Evolutionary conservation across 2,113 vertebrate species (phyloP).

Genomic region (Hydrochoerus hydrochaeris): DNA sequence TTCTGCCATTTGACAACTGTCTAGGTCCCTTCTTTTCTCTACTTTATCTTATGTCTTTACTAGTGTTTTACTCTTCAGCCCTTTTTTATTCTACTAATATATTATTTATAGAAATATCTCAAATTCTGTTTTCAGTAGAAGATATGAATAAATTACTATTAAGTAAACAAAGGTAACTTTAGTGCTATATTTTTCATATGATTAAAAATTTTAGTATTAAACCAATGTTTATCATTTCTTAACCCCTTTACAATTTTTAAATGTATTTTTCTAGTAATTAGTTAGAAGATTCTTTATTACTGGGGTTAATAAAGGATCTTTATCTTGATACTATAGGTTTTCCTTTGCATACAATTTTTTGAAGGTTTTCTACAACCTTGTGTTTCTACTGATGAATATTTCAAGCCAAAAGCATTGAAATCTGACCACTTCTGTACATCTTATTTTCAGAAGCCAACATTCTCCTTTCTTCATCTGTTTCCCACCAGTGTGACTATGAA

Average conservation of each 20-base stretch:
- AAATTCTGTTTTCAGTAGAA: background rate
- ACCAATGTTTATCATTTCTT: background rate
- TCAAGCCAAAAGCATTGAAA: background rate
- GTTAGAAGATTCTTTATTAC: background rate
- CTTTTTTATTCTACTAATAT: background rate
- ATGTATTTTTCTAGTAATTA: slow-evolving; percentile 1
- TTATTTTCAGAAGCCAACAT: slow-evolving; percentile 13
- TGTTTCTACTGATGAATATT: background rate
- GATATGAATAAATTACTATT: background rate
- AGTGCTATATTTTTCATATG: background rate
- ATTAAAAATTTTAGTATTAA: background rate
- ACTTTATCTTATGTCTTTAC: background rate
- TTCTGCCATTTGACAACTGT: background rate
- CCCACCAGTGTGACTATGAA: background rate
- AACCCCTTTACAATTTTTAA: background rate
- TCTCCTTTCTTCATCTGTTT: background rate
- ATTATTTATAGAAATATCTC: background rate
- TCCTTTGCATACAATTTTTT: slow-evolving; percentile 3
- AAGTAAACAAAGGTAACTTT: background rate
- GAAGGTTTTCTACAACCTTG: background rate
- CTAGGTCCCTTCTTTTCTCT: background rate
- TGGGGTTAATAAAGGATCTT: background rate
- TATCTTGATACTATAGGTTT: slow-evolving; percentile 20
- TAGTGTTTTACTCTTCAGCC: background rate
- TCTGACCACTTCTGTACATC: background rate